phyloP scores from a whole-genome alignment of 2,888 invertebrate species.

The Dasypogon diadema region DNA sequence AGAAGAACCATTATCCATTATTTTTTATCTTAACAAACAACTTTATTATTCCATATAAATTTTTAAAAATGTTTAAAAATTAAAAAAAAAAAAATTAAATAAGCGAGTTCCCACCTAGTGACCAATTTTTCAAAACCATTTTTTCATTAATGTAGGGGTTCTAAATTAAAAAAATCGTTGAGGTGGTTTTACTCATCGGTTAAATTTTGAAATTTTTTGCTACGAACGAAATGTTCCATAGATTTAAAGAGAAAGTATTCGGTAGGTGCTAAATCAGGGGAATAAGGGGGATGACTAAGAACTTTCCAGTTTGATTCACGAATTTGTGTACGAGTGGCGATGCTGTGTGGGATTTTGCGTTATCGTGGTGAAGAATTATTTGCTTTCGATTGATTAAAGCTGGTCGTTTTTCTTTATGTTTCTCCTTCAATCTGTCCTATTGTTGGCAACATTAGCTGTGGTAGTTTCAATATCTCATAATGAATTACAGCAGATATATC shows the following conservation, averaged over 20 bases:
- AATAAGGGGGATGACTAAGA: not conserved
- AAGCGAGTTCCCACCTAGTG: too few relatives aligned
- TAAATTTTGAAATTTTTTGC: not conserved
- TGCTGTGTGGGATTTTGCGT: not conserved
- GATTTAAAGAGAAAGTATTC: not conserved
- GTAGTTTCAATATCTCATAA: too few relatives aligned
- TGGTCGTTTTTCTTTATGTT: not conserved
- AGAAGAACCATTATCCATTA: too few relatives aligned
- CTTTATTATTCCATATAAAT: too few relatives aligned
- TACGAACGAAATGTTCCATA: not conserved
- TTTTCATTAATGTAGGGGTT: too few relatives aligned
- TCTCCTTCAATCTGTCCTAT: not conserved
- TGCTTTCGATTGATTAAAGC: slow-evolving; percentile 1
- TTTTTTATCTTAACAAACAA: too few relatives aligned
- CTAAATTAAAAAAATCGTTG: not conserved
- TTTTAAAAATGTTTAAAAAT: too few relatives aligned
- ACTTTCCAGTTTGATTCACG: not conserved
- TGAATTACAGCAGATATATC: too few relatives aligned
- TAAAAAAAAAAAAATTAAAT: too few relatives aligned
- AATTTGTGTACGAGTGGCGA: not conserved
- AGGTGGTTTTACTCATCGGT: not conserved
- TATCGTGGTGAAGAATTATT: not conserved
- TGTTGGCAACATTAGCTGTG: not conserved
- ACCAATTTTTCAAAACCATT: too few relatives aligned
- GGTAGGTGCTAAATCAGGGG: not conserved